Percentiles rank a stretch among this genome's conserved stretches.
phyloP scores from a whole-genome alignment of 35 echinoderm and acorn worm genomes.

The Ophioderma brevispina region DNA sequence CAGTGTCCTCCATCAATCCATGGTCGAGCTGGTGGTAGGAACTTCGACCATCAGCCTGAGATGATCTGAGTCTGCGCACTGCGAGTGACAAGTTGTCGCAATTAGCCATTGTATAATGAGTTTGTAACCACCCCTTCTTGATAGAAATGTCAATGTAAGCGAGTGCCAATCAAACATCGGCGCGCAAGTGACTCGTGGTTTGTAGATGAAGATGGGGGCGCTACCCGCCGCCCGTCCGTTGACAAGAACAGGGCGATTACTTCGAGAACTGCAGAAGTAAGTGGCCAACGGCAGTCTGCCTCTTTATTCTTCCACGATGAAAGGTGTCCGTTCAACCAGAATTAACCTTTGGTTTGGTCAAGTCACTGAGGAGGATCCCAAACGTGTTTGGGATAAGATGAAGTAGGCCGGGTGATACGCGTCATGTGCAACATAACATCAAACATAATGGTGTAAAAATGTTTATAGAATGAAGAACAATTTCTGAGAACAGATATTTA shows the following conservation, averaged over 20 bases:
- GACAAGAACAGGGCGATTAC: neutral
- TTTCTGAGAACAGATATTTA: too few species aligned
- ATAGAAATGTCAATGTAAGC: neutral
- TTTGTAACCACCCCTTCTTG: conserved; percentile 8
- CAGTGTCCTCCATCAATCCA: neutral
- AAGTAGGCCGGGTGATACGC: neutral
- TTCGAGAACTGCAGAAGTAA: neutral
- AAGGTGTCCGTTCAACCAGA: neutral
- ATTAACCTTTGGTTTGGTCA: conserved; percentile 13
- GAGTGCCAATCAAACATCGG: neutral
- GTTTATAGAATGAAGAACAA: too few species aligned
- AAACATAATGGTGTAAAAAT: too few species aligned
- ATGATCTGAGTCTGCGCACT: neutral
- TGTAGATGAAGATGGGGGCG: too few species aligned
- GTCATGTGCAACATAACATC: too few species aligned
- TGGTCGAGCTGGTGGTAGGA: neutral
- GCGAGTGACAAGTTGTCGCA: conserved; percentile 18
- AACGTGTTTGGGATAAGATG: neutral
- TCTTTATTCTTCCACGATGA: neutral
- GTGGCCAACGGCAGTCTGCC: neutral
- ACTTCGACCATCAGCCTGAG: neutral
- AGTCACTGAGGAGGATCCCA: neutral
- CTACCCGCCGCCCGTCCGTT: too few species aligned
- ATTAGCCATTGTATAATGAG: conserved; percentile 39
- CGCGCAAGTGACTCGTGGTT: neutral